Conservation (phyloP, 2,113 vertebrate species). For the Zosterops hypoxanthus region DNA sequence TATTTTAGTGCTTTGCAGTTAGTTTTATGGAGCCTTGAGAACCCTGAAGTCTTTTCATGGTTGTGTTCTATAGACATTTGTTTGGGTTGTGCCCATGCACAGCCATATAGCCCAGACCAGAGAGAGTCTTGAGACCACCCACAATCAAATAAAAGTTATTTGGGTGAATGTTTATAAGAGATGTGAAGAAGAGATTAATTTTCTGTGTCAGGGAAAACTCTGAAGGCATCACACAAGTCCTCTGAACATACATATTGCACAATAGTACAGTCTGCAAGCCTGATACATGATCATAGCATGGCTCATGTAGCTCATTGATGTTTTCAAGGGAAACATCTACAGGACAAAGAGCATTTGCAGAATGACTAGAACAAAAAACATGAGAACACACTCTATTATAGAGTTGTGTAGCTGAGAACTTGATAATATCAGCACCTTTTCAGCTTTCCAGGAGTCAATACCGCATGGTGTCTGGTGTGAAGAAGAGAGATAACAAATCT, state of each 20-base stretch:
- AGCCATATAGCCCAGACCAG: background rate
- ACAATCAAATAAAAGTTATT: background rate
- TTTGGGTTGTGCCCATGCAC: background rate
- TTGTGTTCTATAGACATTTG: background rate
- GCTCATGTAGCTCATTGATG: background rate
- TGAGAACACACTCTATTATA: background rate
- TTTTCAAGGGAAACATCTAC: background rate
- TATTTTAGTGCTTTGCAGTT: background rate
- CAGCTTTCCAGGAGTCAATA: background rate
- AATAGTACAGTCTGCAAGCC: background rate
- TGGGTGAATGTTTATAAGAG: background rate
- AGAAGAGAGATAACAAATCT: background rate
- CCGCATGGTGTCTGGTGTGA: too few relatives aligned
- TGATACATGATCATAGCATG: background rate
- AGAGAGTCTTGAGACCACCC: background rate
- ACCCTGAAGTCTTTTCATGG: background rate
- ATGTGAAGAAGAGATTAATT: background rate
- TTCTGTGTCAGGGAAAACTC: background rate
- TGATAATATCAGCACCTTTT: background rate
- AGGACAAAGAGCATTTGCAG: background rate
- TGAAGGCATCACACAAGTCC: accelerated
- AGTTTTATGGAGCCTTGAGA: background rate
- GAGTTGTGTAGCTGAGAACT: background rate
- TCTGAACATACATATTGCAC: accelerated
- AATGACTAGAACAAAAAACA: background rate